Evolutionary conservation across 2,888 invertebrate species (phyloP).

Genomic region (Erpobdella octoculata): DNA sequence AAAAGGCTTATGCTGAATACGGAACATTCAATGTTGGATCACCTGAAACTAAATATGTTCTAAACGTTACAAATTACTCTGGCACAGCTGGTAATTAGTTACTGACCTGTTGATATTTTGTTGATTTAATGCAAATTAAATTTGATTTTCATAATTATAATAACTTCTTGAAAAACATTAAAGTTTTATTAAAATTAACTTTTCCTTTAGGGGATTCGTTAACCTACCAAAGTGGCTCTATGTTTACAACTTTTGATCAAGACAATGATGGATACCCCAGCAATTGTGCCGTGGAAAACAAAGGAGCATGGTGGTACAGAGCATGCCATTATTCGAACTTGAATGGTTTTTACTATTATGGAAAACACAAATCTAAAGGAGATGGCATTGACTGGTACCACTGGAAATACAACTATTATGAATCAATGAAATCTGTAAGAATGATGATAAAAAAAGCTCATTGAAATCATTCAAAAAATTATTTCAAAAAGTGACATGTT

Average conservation of each 20-base stretch:
- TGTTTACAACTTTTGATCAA: slow-evolving; percentile 22
- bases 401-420: not conserved
- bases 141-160: not conserved
- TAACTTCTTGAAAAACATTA: not conserved
- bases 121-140: not conserved
- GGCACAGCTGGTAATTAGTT: not conserved
- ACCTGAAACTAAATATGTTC: not conserved
- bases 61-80: not conserved
- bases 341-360: slow-evolving; percentile 20
- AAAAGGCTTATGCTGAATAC: slow-evolving; percentile 8
- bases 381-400: slow-evolving; percentile 19
- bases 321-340: slow-evolving; percentile 25
- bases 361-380: slow-evolving; percentile 2
- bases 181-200: not conserved
- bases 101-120: too few relatives aligned
- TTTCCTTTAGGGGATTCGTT: slow-evolving; percentile 15
- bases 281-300: slow-evolving; percentile 13
- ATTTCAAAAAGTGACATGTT: too few relatives aligned
- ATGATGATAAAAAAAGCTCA: slow-evolving; percentile 23
- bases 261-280: slow-evolving; percentile 19
- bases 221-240: not conserved
- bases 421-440: slow-evolving; percentile 9
- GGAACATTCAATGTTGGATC: not conserved
- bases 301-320: slow-evolving; percentile 30
- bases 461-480: too few relatives aligned